Evolutionary conservation across 2,113 vertebrate species (phyloP).

Genomic region (Delphinapterus leucas): DNA sequence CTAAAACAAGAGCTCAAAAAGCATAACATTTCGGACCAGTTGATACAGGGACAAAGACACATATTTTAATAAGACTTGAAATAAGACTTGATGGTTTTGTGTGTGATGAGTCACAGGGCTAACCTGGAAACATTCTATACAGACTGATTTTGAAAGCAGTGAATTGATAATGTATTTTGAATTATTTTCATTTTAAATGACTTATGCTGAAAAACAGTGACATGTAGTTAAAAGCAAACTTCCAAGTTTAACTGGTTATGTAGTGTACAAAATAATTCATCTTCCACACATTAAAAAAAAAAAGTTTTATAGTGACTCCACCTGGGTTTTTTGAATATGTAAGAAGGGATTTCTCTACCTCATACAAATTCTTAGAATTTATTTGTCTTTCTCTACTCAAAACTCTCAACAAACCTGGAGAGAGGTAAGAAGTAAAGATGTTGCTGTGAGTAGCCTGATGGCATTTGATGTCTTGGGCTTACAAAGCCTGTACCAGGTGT

Average conservation of each 20-base stretch:
- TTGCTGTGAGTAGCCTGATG: too few relatives aligned
- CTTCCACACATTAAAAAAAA: background rate
- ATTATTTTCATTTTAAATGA: background rate
- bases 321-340: background rate
- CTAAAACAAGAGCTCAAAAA: background rate
- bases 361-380: background rate
- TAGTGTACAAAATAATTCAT: background rate
- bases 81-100: background rate
- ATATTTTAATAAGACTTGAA: background rate
- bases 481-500: fast-evolving
- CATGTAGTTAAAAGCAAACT: background rate
- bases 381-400: background rate
- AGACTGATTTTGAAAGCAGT: background rate
- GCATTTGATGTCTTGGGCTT: background rate
- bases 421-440: background rate
- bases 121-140: background rate
- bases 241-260: background rate
- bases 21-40: too few relatives aligned
- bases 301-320: background rate
- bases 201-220: background rate
- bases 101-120: background rate
- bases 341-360: background rate
- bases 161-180: background rate
- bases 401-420: background rate
- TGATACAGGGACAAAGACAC: background rate